Evolutionary conservation across 2,113 vertebrate species (phyloP).

Genomic region (Poecilia latipinna): DNA sequence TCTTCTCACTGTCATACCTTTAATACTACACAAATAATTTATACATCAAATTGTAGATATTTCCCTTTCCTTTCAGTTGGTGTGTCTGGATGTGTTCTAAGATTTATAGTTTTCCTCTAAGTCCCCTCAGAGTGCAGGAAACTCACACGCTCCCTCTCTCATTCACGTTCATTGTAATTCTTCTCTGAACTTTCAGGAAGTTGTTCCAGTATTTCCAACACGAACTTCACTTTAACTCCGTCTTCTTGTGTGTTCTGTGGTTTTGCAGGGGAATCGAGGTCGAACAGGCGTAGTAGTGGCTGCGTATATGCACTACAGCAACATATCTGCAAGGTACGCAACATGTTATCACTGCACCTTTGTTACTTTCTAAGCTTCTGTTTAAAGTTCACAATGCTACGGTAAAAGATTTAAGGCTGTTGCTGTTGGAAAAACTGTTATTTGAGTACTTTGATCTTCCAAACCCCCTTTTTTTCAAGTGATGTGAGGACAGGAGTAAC

Average conservation of each 20-base stretch:
- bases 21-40: neutral
- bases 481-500: slow-evolving; percentile 29
- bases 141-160: too few species aligned
- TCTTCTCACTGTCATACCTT: neutral
- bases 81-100: too few species aligned
- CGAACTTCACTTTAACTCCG: neutral
- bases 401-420: neutral
- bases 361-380: neutral
- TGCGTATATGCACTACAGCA: slow-evolving; percentile 98
- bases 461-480: slow-evolving; percentile 3
- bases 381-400: neutral
- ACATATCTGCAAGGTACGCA: slow-evolving; percentile 94
- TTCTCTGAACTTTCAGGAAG: neutral
- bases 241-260: slow-evolving; percentile 16
- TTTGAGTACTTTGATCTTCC: neutral
- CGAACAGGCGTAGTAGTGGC: slow-evolving; percentile 93
- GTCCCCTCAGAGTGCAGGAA: too few species aligned
- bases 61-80: neutral
- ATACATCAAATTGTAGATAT: neutral
- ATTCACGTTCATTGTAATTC: too few species aligned
- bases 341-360: neutral
- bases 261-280: slow-evolving; percentile 89
- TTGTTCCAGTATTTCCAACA: neutral
- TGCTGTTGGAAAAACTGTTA: neutral
- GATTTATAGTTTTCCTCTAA: too few species aligned